A percentile compares a stretch with the other conserved stretches of the same genome.
phyloP scores from a whole-genome alignment of 2,888 invertebrate genomes.

The Alloscopus bannaensis region DNA sequence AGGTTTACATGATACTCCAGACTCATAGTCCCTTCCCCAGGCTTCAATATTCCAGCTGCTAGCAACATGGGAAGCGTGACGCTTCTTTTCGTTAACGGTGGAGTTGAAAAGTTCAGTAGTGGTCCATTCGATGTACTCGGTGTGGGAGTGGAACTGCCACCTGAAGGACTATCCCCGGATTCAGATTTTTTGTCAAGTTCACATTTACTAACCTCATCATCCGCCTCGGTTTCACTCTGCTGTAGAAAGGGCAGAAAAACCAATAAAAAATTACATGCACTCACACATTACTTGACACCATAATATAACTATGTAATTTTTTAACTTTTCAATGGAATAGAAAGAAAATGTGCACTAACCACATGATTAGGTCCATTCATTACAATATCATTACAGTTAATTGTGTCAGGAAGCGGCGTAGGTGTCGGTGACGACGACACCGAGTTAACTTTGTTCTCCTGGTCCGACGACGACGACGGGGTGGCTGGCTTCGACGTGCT shows the following conservation, averaged over 20 bases:
- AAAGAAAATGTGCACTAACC: conserved; percentile 29
- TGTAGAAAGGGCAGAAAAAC: conserved; percentile 18
- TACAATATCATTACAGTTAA: conserved; percentile 38
- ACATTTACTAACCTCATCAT: conserved; percentile 59
- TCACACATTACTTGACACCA: conserved; percentile 6
- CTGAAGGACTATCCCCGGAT: conserved; percentile 61
- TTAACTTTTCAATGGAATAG: conserved; percentile 5
- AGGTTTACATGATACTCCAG: conserved; percentile 89
- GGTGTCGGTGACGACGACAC: conserved; percentile 44
- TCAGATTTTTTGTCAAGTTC: conserved; percentile 67
- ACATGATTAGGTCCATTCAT: conserved; percentile 62
- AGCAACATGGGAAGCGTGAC: conserved; percentile 89
- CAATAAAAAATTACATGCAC: not conserved
- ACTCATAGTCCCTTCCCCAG: conserved; percentile 87
- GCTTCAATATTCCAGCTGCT: conserved; percentile 83
- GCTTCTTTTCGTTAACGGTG: conserved; percentile 77
- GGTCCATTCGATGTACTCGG: conserved; percentile 67
- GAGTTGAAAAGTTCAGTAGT: conserved; percentile 76
- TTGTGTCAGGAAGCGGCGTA: conserved; percentile 25
- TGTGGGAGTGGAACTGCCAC: conserved; percentile 55
- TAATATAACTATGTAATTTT: not conserved
- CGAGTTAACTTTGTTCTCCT: conserved; percentile 46
- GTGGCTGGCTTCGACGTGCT: conserved; percentile 55
- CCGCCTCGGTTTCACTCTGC: conserved; percentile 67
- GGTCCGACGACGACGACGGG: conserved; percentile 50